Evolutionary conservation across 2,888 invertebrate species (phyloP), one percentile per base, ranked within the genome.

Genomic region (Cacoxenus indagator): DNA sequence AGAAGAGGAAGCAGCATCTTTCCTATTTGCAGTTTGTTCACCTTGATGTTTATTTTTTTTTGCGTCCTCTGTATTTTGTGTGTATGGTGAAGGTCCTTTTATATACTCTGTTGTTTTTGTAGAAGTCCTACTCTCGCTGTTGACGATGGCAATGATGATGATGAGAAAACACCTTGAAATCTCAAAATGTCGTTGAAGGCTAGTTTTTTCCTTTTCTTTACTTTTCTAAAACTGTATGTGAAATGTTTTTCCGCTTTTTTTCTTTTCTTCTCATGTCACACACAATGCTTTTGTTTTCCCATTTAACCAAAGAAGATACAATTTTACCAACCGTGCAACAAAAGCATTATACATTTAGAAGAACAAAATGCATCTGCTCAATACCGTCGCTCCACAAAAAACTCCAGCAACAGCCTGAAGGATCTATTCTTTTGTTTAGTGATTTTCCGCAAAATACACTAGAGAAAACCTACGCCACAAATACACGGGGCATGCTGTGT

Each of bases 11-110:
- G 14, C n/a, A 19, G 9, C 19, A 11, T 19, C 22, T 19, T 51
- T 51, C 19, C 51, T 57, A 65, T 55, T 80, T 75, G 74, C 81
- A 79, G 83, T 78, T 81, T 79, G 80, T 81, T 81, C 82, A 81
- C 81, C 81, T 81, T 81, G 81, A 81, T 73, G 74, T 76, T 74
- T 74, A 70, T 77, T 68, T 31, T 31, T 59, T 59, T 19, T 24
- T 19, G 26, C 24, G 54, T 22, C 22, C 22, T 19, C 5, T 45
- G n/a, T 37, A 14, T 5, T 26, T 22, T 26, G 54, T 31, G 55
- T 31, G 27, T 57, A 11, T 57, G 57, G 26, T 29, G 46, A 14
- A 11, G n/a, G 8, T 17, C 11, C n/a, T 48, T 6, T 48, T n/a
- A 48, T 48, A 8, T 37, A 11, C 11, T 37, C 5, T 37, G 37